Base-by-base conservation (phyloP, 64 coral and sea anemone species). In the Hydrozoanthus tunicans region DNA sequence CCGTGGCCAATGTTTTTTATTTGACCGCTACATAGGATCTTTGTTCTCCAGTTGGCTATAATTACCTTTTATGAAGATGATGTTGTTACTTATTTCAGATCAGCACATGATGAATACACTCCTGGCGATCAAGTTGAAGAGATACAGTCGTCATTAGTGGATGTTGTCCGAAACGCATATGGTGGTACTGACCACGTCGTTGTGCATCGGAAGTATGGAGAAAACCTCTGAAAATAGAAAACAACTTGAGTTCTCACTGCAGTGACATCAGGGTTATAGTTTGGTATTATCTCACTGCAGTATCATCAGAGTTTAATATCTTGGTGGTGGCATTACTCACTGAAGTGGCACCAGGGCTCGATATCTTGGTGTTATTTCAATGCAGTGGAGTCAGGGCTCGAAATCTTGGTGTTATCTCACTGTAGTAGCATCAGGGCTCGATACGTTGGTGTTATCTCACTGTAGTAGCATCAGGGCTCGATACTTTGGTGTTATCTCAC, bases 91-190 rank as follows among this genome's bases (percentile, higher is more conserved):
- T 43, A 17, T 12, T 64, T 8, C 56, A 90, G 90, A 65, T 91
- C 90, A 4, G 67, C 90, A 17, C 20, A 91, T 75, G 90, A 91
- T 82, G 90, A 91, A 80, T 91, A 91, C 78, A 91, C 90, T 3
- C 90, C 90, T 3, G 11, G 56, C 4, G 80, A 70, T 10, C 80
- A 80, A 14, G 90, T 91, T 10, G 65, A 91, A 59, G 56, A 56
- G 20, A 91, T 91, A 9, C 79, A 91, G n/a, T 15, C 65, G 0
- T 71, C 66, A 7, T 66, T 91, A 4, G 70, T 91, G 53, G 66
- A 72, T 86, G 56, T 73, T 6, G 58, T 86, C 83, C 78, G 63
- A 9, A 77, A 59, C 56, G 25, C 55, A n/a, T 91, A 80, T 82
- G 90, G 90, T 58, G 67, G 14, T 24, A 23, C 43, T 4, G 78